A percentile compares a stretch with the other conserved stretches of the same genome.
phyloP scores from a whole-genome alignment of 1,140 invertebrate species.

The Conus betulinus region DNA sequence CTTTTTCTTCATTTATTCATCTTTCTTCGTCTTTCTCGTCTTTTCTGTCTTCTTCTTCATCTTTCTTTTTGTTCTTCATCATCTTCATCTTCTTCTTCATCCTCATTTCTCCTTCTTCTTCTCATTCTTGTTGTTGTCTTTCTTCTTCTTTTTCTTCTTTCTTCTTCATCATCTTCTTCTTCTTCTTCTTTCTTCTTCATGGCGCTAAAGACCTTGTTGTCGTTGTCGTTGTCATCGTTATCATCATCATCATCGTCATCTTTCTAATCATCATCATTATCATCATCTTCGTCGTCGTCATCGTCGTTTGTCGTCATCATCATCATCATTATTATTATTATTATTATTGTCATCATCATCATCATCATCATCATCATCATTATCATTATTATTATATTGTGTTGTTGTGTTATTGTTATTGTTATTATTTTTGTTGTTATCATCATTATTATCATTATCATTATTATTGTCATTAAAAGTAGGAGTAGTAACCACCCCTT shows the following conservation, averaged over 20 bases:
- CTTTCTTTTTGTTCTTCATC: neutral
- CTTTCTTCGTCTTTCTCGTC: neutral
- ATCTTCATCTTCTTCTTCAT: neutral
- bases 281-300: too few species aligned
- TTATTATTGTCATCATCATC: neutral
- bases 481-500: too few species aligned
- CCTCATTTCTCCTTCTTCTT: neutral
- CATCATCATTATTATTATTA: neutral
- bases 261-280: too few species aligned
- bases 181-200: neutral
- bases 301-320: too few species aligned
- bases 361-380: neutral
- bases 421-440: too few species aligned
- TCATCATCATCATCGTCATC: neutral
- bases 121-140: neutral
- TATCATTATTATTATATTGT: too few species aligned
- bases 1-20: neutral
- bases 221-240: neutral
- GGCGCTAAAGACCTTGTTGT: neutral
- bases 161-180: neutral
- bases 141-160: neutral
- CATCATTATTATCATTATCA: too few species aligned
- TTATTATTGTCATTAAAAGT: too few species aligned
- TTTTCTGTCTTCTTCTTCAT: neutral
- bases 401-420: too few species aligned